Percentiles rank a stretch among this genome's conserved stretches.
Evolutionary conservation across 2,113 vertebrate genomes (phyloP).

Genomic region (Misgurnus mizolepis): DNA sequence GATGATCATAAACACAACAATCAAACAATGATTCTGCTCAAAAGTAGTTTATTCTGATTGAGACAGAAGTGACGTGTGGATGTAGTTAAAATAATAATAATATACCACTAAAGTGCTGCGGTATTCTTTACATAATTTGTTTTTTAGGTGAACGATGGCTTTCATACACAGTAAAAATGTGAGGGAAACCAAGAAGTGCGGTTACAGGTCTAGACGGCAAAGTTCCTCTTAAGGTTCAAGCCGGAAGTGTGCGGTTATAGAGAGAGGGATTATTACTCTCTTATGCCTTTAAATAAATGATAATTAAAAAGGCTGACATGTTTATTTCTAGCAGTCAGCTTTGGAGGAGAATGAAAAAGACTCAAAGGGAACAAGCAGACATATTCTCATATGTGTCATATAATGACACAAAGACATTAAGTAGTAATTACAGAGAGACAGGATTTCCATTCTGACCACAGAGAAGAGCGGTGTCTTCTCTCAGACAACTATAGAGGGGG

Average conservation of each 20-base stretch:
- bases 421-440: conserved; percentile 76
- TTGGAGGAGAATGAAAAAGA: conserved; percentile 58
- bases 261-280: conserved; percentile 62
- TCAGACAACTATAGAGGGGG: conserved; percentile 61
- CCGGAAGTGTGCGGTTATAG: conserved; percentile 69
- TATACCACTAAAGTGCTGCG: too few relatives aligned
- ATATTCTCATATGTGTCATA: conserved; percentile 50
- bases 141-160: not conserved
- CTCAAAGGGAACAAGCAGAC: conserved; percentile 52
- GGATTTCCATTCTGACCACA: conserved; percentile 67
- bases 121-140: too few relatives aligned
- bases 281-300: conserved; percentile 71
- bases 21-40: not conserved
- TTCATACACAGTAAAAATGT: not conserved
- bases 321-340: conserved; percentile 68
- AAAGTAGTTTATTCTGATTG: not conserved
- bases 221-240: conserved; percentile 25
- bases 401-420: conserved; percentile 69
- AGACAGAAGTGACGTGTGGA: not conserved
- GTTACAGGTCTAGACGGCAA: conserved; percentile 10
- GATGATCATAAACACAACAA: not conserved
- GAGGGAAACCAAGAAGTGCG: conserved; percentile 5
- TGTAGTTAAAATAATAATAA: not conserved
- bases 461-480: conserved; percentile 65
- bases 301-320: conserved; percentile 71